A percentile compares a stretch with the other conserved stretches of the same genome.
These are phyloP conservation scores for Danio aesculapii DNA, from an alignment of 2,797 vertebrate species.

Conservation along the genomic window DNA sequence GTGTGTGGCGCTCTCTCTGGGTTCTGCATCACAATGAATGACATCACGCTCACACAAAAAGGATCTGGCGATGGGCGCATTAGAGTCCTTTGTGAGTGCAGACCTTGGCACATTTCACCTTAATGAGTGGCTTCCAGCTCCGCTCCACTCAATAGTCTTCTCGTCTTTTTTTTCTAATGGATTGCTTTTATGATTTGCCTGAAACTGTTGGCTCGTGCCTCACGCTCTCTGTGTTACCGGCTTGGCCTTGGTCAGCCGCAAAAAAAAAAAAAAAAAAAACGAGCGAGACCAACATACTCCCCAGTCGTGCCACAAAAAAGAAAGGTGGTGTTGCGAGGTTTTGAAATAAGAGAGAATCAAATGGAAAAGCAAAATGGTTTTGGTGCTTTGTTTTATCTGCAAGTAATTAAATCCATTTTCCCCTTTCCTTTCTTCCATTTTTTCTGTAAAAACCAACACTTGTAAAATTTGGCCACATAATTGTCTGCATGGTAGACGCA, in stretches of 20 bases:
- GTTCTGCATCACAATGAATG: slow-evolving; percentile 66
- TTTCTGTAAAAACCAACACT: slow-evolving; percentile 66
- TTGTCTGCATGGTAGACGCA: slow-evolving; percentile 60
- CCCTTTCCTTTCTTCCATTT: slow-evolving; percentile 64
- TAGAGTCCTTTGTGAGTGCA: slow-evolving; percentile 66
- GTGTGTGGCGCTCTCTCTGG: slow-evolving; percentile 51
- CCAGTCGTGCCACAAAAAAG: slow-evolving; percentile 60
- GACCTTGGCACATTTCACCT: slow-evolving; percentile 77
- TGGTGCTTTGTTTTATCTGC: slow-evolving; percentile 69
- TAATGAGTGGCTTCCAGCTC: slow-evolving; percentile 75
- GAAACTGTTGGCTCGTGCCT: slow-evolving; percentile 53
- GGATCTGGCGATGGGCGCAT: slow-evolving; percentile 70
- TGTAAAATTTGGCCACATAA: slow-evolving; percentile 72
- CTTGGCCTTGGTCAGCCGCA: slow-evolving; percentile 66
- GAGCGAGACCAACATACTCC: slow-evolving; percentile 63
- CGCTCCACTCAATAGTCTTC: slow-evolving; percentile 61
- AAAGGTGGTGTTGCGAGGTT: slow-evolving; percentile 25
- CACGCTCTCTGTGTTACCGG: slow-evolving; percentile 56
- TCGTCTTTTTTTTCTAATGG: slow-evolving; percentile 54
- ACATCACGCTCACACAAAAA: slow-evolving; percentile 66
- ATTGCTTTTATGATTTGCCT: slow-evolving; percentile 67
- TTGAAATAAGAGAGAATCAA: slow-evolving; percentile 50
- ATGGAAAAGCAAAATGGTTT: slow-evolving; percentile 67
- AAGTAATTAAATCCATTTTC: slow-evolving; percentile 78
- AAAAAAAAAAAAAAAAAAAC: slow-evolving; percentile 34